These are phyloP conservation scores for Agrochola lota DNA, from an alignment of 2,888 invertebrate species.

Conservation along the genomic window DNA sequence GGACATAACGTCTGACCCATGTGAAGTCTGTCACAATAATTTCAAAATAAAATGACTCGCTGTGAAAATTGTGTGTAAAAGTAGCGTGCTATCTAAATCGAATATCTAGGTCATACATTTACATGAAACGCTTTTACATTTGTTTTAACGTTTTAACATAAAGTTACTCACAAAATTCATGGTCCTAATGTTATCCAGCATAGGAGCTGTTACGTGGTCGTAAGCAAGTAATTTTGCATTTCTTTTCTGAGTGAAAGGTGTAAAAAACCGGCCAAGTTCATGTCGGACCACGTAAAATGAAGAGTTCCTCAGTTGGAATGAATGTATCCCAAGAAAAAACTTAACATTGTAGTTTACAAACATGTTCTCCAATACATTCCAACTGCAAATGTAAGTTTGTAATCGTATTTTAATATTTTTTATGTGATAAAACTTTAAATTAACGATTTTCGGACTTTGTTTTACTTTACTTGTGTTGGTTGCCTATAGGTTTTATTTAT, in stretches of 20 bases:
- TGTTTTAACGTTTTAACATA: constrained; percentile 51
- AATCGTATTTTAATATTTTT: too few species aligned
- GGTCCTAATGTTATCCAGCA: constrained; percentile 23
- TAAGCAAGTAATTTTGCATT: constrained; percentile 34
- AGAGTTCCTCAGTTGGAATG: neutral
- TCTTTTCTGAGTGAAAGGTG: constrained; percentile 9
- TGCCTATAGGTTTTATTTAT: too few species aligned
- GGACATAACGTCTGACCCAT: neutral
- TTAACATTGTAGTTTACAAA: neutral
- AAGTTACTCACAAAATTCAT: constrained; percentile 33
- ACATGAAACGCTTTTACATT: constrained; percentile 55
- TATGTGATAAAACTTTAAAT: too few species aligned
- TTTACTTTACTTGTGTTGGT: too few species aligned
- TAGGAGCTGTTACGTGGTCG: constrained; percentile 11
- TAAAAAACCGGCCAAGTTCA: neutral
- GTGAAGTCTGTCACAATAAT: constrained; percentile 48
- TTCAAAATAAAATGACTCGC: constrained; percentile 55
- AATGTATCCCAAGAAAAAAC: neutral
- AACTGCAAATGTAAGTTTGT: neutral
- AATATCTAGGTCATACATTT: constrained; percentile 64
- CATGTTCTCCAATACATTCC: neutral
- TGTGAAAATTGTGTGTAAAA: constrained; percentile 46
- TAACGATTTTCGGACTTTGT: too few species aligned
- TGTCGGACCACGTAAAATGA: neutral
- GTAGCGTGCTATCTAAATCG: constrained; percentile 64